Evolutionary conservation across 2,113 vertebrate genomes (phyloP).

Genomic region (Gymnarchus niloticus): DNA sequence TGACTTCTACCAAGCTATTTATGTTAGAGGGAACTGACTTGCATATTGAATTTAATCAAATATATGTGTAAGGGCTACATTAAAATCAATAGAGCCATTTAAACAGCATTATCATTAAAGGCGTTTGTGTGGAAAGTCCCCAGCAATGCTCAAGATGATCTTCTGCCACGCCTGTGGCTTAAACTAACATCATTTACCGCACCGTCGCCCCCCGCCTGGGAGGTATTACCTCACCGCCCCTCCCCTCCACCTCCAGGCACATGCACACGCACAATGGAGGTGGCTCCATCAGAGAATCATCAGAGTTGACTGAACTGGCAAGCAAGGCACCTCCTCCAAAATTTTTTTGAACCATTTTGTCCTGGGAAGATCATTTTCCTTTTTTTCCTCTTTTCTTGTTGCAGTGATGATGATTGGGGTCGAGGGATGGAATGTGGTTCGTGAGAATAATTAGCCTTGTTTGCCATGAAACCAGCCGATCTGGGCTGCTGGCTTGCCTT

Average conservation of each 20-base stretch:
- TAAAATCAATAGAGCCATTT: conserved; percentile 63
- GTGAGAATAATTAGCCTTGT: neutral
- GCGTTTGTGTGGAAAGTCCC: conserved; percentile 42
- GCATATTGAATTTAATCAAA: conserved; percentile 60
- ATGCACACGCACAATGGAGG: conserved; percentile 16
- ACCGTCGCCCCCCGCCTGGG: conserved; percentile 30
- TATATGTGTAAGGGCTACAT: conserved; percentile 52
- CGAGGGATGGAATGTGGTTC: neutral
- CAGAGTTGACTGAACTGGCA: neutral
- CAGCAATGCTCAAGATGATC: conserved; percentile 32
- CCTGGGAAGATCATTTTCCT: neutral
- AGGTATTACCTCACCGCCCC: conserved; percentile 25
- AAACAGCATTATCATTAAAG: conserved; percentile 61
- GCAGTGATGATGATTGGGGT: neutral
- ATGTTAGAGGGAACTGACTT: conserved; percentile 49
- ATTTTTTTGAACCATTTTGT: neutral
- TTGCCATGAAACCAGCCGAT: neutral
- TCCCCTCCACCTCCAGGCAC: neutral
- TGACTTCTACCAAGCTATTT: conserved; percentile 54
- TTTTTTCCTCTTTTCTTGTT: neutral
- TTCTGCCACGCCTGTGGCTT: conserved; percentile 36
- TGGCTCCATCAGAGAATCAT: neutral
- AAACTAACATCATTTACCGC: conserved; percentile 62
- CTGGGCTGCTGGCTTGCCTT: neutral
- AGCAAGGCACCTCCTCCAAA: neutral